phyloP scores from a whole-genome alignment of 2,888 invertebrate species.

The Drosophila pegasa region DNA sequence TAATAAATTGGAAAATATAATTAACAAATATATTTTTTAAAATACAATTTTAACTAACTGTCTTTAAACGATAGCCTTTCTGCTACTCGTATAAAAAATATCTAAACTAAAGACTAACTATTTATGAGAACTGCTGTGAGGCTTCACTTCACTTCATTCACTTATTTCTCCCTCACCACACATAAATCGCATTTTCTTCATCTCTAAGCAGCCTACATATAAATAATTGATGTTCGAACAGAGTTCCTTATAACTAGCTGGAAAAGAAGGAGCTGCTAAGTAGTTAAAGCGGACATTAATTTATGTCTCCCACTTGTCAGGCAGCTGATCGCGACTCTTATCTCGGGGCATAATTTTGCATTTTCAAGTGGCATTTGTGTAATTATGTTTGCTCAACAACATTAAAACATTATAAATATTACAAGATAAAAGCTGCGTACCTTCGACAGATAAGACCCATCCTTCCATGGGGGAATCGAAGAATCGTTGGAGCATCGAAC shows the following conservation, averaged over 20 bases:
- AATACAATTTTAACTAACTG: too few species aligned
- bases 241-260: constrained; percentile 11
- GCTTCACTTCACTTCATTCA: background rate
- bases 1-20: too few species aligned
- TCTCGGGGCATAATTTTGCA: constrained; percentile 59
- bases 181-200: background rate
- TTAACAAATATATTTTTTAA: too few species aligned
- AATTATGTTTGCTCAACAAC: constrained; percentile 60
- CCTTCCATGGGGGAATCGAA: constrained; percentile 22
- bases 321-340: constrained; percentile 34
- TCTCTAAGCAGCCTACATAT: constrained; percentile 6
- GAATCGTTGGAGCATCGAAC: constrained; percentile 29
- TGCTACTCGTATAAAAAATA: background rate
- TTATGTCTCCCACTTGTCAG: constrained; percentile 37
- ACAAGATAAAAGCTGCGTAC: constrained; percentile 57
- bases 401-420: constrained; percentile 52
- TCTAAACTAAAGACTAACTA: background rate
- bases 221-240: constrained; percentile 26
- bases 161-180: background rate
- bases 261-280: constrained; percentile 29
- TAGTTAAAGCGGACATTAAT: constrained; percentile 33
- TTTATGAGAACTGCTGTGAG: background rate
- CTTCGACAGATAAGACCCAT: constrained; percentile 20
- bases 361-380: constrained; percentile 63
- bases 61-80: background rate